Evolutionary conservation across 2,888 invertebrate species (phyloP).

Genomic region (Teleiodes luculella): DNA sequence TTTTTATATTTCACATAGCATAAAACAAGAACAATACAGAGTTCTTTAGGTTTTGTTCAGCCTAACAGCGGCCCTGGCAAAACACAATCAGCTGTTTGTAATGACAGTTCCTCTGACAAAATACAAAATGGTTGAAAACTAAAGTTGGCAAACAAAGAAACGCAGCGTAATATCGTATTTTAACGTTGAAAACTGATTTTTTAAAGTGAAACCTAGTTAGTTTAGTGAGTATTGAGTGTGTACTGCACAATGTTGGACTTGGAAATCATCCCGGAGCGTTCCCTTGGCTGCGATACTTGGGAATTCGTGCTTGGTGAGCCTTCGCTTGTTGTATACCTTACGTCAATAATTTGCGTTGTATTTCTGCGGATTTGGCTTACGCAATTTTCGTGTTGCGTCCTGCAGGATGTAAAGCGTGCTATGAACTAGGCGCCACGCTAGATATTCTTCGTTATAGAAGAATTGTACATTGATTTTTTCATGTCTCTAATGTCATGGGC

Average conservation of each 20-base stretch:
- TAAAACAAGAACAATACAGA: too few relatives aligned
- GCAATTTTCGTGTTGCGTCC: constrained; percentile 55
- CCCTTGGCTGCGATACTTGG: constrained; percentile 98
- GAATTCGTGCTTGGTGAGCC: constrained; percentile 95
- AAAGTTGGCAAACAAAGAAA: constrained; percentile 80
- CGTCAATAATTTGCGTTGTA: constrained; percentile 77
- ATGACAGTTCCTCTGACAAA: constrained; percentile 78
- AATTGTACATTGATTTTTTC: constrained; percentile 64
- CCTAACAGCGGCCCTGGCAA: constrained; percentile 54
- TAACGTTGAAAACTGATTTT: constrained; percentile 57
- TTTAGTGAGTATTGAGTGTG: constrained; percentile 90
- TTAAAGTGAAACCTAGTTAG: constrained; percentile 68
- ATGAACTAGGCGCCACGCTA: neutral
- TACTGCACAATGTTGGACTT: constrained; percentile 92
- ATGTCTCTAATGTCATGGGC: constrained; percentile 45
- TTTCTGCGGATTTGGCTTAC: constrained; percentile 64
- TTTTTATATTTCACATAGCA: too few relatives aligned
- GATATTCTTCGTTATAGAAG: neutral
- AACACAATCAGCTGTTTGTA: constrained; percentile 80
- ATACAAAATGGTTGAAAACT: constrained; percentile 80
- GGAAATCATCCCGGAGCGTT: constrained; percentile 97
- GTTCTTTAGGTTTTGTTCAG: too few relatives aligned
- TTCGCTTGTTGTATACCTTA: constrained; percentile 63
- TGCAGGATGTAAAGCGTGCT: constrained; percentile 6
- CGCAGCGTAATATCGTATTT: constrained; percentile 71